A percentile compares a stretch with the other conserved stretches of the same genome.
phyloP scores from a whole-genome alignment of 2,797 vertebrate species.

The Mormyrops boulengeri region DNA sequence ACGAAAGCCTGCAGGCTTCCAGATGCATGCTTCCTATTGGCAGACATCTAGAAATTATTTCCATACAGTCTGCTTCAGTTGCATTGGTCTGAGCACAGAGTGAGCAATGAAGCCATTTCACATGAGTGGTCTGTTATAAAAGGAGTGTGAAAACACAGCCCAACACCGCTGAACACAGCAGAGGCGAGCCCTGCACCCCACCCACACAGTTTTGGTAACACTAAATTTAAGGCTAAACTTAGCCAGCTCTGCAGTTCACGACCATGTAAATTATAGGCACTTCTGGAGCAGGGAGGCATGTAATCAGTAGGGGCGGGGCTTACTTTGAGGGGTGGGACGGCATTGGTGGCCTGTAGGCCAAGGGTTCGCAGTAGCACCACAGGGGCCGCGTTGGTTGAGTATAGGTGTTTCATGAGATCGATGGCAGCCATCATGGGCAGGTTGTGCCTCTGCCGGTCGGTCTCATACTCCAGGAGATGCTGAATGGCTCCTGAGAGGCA shows the following conservation, averaged over 20 bases:
- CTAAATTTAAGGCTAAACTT: constrained; percentile 74
- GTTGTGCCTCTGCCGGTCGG: constrained; percentile 85
- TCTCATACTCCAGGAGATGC: constrained; percentile 85
- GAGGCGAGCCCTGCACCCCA: constrained; percentile 61
- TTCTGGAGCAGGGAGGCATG: constrained; percentile 55
- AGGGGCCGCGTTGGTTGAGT: constrained; percentile 74
- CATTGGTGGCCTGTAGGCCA: constrained; percentile 88
- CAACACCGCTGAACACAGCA: constrained; percentile 60
- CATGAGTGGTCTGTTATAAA: constrained; percentile 69
- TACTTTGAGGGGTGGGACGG: constrained; percentile 81
- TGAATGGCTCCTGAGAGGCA: constrained; percentile 72
- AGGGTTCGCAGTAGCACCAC: constrained; percentile 82
- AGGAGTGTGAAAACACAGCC: constrained; percentile 74
- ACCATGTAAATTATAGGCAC: constrained; percentile 70
- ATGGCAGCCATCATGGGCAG: constrained; percentile 82
- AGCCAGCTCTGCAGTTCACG: constrained; percentile 68
- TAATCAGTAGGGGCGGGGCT: constrained; percentile 60
- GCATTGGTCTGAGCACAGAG: constrained; percentile 60
- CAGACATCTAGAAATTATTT: constrained; percentile 38
- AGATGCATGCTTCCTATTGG: background rate
- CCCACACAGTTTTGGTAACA: constrained; percentile 75
- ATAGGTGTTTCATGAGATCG: constrained; percentile 86
- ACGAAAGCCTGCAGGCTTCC: background rate
- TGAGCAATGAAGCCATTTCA: constrained; percentile 63
- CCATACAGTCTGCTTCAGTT: constrained; percentile 44